These are phyloP conservation scores for Lutraria rhynchaena DNA, from an alignment of 1,140 invertebrate genomes.

Conservation along the genomic window DNA sequence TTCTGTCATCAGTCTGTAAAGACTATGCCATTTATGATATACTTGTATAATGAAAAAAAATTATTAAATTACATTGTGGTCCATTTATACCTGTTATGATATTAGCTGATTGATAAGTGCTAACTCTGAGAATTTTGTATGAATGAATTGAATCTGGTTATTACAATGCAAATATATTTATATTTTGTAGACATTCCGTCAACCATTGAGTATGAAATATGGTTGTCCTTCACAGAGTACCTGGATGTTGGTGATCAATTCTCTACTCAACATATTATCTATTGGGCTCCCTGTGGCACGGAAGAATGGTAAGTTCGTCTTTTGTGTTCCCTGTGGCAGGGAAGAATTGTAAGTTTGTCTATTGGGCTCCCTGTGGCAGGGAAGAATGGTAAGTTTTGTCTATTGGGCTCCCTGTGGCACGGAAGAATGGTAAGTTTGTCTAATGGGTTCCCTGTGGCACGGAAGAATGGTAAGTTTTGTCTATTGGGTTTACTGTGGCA, in stretches of 20 bases:
- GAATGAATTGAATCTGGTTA: too few relatives aligned
- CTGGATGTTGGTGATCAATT: slow-evolving; percentile 93
- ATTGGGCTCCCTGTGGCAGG: slow-evolving; percentile 94
- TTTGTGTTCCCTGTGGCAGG: slow-evolving; percentile 93
- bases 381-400: slow-evolving; percentile 87
- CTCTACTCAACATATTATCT: slow-evolving; percentile 90
- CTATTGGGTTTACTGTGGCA: slow-evolving; percentile 93
- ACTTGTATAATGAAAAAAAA: too few relatives aligned
- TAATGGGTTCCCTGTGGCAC: slow-evolving; percentile 92
- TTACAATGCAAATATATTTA: background rate
- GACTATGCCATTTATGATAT: too few relatives aligned
- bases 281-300: slow-evolving; percentile 94
- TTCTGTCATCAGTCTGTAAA: too few relatives aligned
- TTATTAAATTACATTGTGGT: too few relatives aligned
- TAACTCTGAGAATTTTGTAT: too few relatives aligned
- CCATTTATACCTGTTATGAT: too few relatives aligned
- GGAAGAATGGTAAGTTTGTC: slow-evolving; percentile 88
- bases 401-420: slow-evolving; percentile 92
- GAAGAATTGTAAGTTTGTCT: too few relatives aligned
- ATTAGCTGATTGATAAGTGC: too few relatives aligned
- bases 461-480: too few relatives aligned
- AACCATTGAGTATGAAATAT: slow-evolving; percentile 92
- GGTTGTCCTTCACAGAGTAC: slow-evolving; percentile 90
- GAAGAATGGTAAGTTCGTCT: slow-evolving; percentile 87
- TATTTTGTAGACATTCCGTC: slow-evolving; percentile 85